phyloP scores from a whole-genome alignment of 2,113 vertebrate genomes.

The Megalops atlanticus region DNA sequence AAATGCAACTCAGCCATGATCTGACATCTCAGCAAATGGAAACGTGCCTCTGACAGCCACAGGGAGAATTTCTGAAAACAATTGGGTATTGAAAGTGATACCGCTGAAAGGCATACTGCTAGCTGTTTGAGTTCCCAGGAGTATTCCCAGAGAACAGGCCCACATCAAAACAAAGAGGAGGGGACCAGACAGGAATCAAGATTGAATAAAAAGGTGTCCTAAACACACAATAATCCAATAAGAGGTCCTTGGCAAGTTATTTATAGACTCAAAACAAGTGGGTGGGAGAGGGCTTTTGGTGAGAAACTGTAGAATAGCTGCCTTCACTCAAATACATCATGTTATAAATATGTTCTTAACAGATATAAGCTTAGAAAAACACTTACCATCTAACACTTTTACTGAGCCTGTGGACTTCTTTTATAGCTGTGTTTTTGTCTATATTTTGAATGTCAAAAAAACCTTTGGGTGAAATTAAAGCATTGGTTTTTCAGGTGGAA shows the following conservation, averaged over 20 bases:
- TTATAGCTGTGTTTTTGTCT: conserved; percentile 32
- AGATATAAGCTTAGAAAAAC: too few relatives aligned
- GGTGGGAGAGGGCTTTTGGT: conserved; percentile 55
- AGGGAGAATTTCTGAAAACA: not conserved
- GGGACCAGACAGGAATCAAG: conserved; percentile 52
- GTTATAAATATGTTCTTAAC: too few relatives aligned
- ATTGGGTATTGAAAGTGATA: not conserved
- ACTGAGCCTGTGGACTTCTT: conserved; percentile 43
- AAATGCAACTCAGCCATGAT: too few relatives aligned
- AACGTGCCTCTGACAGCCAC: not conserved
- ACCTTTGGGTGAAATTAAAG: conserved; percentile 24
- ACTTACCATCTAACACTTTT: too few relatives aligned
- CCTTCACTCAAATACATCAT: not conserved
- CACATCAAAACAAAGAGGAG: conserved; percentile 48
- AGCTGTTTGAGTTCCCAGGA: not conserved
- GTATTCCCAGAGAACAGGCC: conserved; percentile 54
- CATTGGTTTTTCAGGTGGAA: too few relatives aligned
- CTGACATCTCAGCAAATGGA: not conserved
- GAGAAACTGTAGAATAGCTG: conserved; percentile 31
- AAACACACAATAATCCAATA: conserved; percentile 58
- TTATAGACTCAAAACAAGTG: conserved; percentile 62
- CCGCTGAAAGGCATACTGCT: conserved; percentile 14
- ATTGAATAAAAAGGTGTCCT: conserved; percentile 60
- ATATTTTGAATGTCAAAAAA: conserved; percentile 28
- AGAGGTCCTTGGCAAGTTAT: conserved; percentile 54